A percentile compares a stretch with the other conserved stretches of the same genome.
phyloP scores from a whole-genome alignment of 2,888 invertebrate genomes.

The Anaspis maculata region DNA sequence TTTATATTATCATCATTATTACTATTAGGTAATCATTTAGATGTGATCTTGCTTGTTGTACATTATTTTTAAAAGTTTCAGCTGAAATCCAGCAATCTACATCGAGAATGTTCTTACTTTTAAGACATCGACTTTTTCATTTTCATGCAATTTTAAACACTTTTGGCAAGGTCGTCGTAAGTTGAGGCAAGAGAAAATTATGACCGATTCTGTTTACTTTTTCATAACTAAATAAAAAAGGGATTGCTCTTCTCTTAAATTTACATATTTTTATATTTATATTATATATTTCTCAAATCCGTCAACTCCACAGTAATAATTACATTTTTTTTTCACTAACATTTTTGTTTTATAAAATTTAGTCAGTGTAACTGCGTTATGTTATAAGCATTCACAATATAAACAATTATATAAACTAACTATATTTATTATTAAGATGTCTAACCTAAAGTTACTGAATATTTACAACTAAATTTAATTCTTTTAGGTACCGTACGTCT shows the following conservation, averaged over 20 bases:
- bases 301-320: background rate
- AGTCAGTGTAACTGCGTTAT: constrained; percentile 12
- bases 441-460: constrained; percentile 30
- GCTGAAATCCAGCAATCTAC: constrained; percentile 30
- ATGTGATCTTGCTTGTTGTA: constrained; percentile 7
- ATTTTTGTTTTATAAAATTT: constrained; percentile 10
- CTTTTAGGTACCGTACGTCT: constrained; percentile 19
- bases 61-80: constrained; percentile 24
- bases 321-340: background rate
- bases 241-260: no score
- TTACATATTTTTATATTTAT: no score
- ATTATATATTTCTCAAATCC: constrained; percentile 1
- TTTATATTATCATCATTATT: constrained; percentile 4
- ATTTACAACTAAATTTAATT: constrained; percentile 32
- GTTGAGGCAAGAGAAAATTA: constrained; percentile 12
- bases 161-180: constrained; percentile 24
- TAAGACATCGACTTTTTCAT: constrained; percentile 21
- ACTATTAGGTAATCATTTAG: constrained; percentile 4
- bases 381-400: constrained; percentile 26
- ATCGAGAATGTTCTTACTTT: constrained; percentile 27
- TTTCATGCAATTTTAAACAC: constrained; percentile 23
- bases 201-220: no score
- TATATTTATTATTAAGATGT: constrained; percentile 25
- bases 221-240: no score
- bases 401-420: constrained; percentile 24